Evolutionary conservation across 2,797 vertebrate genomes (phyloP).

Genomic region (Galagoides demidoff): DNA sequence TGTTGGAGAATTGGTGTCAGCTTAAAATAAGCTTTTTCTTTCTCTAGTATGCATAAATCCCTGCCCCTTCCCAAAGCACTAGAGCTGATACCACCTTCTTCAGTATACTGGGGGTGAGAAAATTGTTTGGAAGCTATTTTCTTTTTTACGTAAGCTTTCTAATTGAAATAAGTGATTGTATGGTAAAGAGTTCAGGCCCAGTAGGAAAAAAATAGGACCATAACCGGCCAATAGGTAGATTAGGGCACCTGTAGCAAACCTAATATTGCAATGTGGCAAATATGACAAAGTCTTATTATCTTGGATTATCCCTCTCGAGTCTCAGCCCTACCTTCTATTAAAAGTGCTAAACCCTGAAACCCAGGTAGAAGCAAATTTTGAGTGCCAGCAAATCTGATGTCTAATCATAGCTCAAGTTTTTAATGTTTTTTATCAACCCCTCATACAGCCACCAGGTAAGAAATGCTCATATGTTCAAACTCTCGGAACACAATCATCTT

Average conservation of each 20-base stretch:
- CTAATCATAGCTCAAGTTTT: slow-evolving; percentile 77
- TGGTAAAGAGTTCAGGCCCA: not conserved
- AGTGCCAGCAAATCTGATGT: slow-evolving; percentile 59
- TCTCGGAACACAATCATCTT: slow-evolving; percentile 71
- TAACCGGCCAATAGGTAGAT: not conserved
- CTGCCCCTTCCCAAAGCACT: not conserved
- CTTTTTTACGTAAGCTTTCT: not conserved
- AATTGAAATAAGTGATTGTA: not conserved
- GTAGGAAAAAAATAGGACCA: not conserved
- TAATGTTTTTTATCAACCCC: slow-evolving; percentile 79
- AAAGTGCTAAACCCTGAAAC: not conserved
- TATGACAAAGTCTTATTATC: not conserved
- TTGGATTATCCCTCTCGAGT: not conserved
- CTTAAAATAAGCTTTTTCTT: not conserved
- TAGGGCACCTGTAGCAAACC: not conserved
- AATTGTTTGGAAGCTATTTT: not conserved
- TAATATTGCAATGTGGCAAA: not conserved
- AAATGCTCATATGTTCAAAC: slow-evolving; percentile 77
- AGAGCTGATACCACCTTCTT: not conserved
- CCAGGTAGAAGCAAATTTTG: slow-evolving; percentile 27
- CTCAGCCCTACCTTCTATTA: slow-evolving; percentile 19
- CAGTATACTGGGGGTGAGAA: not conserved
- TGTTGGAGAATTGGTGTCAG: not conserved
- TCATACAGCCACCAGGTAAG: slow-evolving; percentile 82
- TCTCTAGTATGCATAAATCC: not conserved